Percentiles rank a stretch among this genome's conserved stretches.
phyloP scores from a whole-genome alignment of 2,888 invertebrate species.

The Quadriops clusia region DNA sequence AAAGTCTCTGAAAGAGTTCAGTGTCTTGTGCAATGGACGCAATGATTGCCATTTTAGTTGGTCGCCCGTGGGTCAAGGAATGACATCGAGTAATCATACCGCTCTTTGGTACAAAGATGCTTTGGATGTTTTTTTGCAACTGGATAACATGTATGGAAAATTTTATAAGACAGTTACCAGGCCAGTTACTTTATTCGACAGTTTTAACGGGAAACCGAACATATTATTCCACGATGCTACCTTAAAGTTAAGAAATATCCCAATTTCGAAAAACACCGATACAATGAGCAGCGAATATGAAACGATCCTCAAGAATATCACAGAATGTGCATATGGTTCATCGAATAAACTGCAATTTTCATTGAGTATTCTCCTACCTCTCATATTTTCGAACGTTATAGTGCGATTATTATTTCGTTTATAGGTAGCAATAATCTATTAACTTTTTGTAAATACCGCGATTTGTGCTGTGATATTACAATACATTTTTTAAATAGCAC shows the following conservation, averaged over 20 bases:
- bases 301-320: constrained; percentile 17
- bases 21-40: constrained; percentile 45
- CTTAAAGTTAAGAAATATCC: constrained; percentile 25
- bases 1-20: constrained; percentile 32
- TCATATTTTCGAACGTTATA: too few relatives aligned
- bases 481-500: neutral
- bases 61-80: constrained; percentile 56
- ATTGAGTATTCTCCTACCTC: too few relatives aligned
- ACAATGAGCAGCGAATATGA: constrained; percentile 25
- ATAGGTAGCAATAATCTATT: too few relatives aligned
- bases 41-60: constrained; percentile 50
- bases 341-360: too few relatives aligned
- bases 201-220: constrained; percentile 50
- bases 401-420: too few relatives aligned
- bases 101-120: constrained; percentile 53
- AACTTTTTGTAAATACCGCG: too few relatives aligned
- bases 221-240: constrained; percentile 56
- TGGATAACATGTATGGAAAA: constrained; percentile 61
- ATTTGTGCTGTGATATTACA: too few relatives aligned
- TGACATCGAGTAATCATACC: constrained; percentile 46
- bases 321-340: too few relatives aligned
- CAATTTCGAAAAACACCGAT: constrained; percentile 27
- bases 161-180: constrained; percentile 43
- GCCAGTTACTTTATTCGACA: constrained; percentile 58
- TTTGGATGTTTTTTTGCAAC: constrained; percentile 52